A percentile compares a stretch with the other conserved stretches of the same genome.
These are phyloP conservation scores for Eupithecia exiguata DNA, from an alignment of 2,888 invertebrate genomes.

Conservation along the genomic window DNA sequence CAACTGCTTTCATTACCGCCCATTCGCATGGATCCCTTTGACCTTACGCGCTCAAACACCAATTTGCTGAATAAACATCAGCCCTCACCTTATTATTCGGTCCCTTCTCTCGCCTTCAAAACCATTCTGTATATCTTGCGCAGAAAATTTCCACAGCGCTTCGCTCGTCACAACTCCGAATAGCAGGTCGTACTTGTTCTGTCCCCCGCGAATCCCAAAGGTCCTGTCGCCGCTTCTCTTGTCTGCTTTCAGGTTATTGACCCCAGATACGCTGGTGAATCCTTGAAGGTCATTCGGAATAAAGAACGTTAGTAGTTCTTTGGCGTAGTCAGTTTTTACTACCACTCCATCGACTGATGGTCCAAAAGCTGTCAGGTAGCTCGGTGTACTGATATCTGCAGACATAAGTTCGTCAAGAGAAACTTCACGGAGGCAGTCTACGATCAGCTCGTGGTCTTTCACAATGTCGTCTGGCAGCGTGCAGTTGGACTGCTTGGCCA, in stretches of 20 bases:
- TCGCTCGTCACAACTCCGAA: conserved; percentile 97
- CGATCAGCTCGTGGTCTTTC: conserved; percentile 92
- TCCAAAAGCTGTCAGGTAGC: conserved; percentile 94
- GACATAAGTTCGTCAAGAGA: conserved; percentile 89
- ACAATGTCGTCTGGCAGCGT: conserved; percentile 91
- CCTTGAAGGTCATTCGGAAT: conserved; percentile 87
- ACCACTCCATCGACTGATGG: conserved; percentile 98
- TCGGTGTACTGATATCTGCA: conserved; percentile 90
- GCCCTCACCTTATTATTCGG: conserved; percentile 87
- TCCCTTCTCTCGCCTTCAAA: conserved; percentile 95
- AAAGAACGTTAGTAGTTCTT: conserved; percentile 89
- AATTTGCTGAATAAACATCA: conserved; percentile 77
- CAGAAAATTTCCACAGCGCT: conserved; percentile 95
- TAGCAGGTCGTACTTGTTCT: conserved; percentile 91
- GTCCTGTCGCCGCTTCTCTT: conserved; percentile 86
- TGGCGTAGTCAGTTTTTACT: conserved; percentile 93
- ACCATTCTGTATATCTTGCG: conserved; percentile 92
- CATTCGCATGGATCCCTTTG: conserved; percentile 55
- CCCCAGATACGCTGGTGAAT: conserved; percentile 85
- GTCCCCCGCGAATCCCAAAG: conserved; percentile 81
- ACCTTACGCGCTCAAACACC: conserved; percentile 63
- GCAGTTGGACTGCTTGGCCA: conserved; percentile 92
- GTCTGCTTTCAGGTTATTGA: conserved; percentile 83
- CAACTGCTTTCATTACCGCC: conserved; percentile 59
- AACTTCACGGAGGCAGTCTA: conserved; percentile 92